Percentiles rank a stretch among this genome's conserved stretches.
Evolutionary conservation across 2,888 invertebrate species (phyloP).

Genomic region (Cataglyphis cursor): DNA sequence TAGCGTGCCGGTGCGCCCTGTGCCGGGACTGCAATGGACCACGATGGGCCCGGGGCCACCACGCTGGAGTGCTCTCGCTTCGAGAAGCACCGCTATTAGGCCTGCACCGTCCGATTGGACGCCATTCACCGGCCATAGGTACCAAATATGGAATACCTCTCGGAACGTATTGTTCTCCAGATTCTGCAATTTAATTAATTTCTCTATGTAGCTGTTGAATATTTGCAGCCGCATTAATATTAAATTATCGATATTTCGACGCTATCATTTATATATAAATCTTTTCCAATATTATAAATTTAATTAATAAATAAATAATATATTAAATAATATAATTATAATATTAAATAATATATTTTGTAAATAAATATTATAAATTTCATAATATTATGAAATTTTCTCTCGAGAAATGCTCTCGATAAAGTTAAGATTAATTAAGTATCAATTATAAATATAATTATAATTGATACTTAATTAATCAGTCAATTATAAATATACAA

Average conservation of each 20-base stretch:
- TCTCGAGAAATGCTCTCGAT: neutral
- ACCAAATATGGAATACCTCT: conserved; percentile 97
- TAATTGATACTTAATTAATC: neutral
- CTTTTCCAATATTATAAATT: neutral
- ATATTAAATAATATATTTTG: too few species aligned
- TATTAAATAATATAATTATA: too few species aligned
- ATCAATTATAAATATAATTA: neutral
- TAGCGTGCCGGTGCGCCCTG: conserved; percentile 95
- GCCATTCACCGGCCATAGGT: conserved; percentile 96
- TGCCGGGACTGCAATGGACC: conserved; percentile 96
- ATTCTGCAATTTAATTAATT: conserved; percentile 87
- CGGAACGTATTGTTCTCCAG: conserved; percentile 93
- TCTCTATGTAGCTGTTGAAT: neutral
- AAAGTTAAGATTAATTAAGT: too few species aligned
- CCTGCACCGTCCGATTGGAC: conserved; percentile 94
- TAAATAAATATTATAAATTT: too few species aligned
- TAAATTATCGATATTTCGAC: neutral
- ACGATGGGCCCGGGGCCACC: conserved; percentile 91
- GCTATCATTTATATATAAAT: neutral
- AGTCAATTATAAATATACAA: neutral
- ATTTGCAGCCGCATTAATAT: neutral
- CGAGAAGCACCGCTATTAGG: conserved; percentile 95
- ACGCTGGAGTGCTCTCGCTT: conserved; percentile 89
- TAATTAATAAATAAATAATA: too few species aligned
- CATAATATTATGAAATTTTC: neutral